Percentiles rank a stretch among this genome's conserved stretches.
Evolutionary conservation across 1,140 invertebrate species (phyloP).

Genomic region (Hirudo medicinalis): DNA sequence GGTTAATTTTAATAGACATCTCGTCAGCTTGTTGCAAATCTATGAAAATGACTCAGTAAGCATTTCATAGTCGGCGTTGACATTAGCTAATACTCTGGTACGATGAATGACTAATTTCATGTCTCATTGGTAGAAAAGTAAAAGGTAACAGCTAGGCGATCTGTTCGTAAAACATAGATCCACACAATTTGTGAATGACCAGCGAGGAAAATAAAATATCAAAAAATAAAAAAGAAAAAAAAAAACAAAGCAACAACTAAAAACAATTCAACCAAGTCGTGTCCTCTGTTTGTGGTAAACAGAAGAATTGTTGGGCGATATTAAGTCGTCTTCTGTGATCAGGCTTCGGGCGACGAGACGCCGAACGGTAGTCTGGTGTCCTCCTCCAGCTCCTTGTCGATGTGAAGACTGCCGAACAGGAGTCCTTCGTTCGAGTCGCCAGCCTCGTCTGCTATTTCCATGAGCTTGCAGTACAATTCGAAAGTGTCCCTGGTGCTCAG

Average conservation of each 20-base stretch:
- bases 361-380: conserved; percentile 2
- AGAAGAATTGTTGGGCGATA: background rate
- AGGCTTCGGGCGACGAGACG: background rate
- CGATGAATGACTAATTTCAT: no score
- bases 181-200: no score
- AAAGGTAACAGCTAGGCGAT: no score
- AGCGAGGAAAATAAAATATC: background rate
- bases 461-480: conserved; percentile 24
- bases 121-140: no score
- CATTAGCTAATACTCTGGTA: no score
- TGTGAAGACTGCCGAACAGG: conserved; percentile 13
- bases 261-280: background rate
- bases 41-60: no score
- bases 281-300: background rate
- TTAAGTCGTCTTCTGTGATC: background rate
- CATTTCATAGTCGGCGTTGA: no score
- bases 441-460: conserved; percentile 23
- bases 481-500: conserved; percentile 24
- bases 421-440: background rate
- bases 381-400: conserved; percentile 23
- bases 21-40: no score
- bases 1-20: no score
- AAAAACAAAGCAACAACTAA: background rate
- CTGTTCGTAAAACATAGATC: no score
- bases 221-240: background rate